These are phyloP conservation scores for Lasioglossum oenotherae DNA, from an alignment of 2,888 invertebrate species.

Conservation along the genomic window DNA sequence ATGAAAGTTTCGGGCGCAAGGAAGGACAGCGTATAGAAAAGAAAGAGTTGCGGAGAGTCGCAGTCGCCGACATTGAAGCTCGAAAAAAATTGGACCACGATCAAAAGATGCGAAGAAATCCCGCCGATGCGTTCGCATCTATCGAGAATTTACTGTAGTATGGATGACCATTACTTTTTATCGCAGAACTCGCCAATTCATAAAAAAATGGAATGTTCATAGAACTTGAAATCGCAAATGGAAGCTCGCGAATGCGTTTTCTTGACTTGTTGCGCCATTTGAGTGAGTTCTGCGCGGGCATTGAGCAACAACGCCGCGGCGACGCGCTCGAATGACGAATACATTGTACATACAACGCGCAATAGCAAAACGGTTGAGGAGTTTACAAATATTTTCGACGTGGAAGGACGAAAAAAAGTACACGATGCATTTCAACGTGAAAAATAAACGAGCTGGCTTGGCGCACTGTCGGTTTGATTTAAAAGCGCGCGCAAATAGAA, in stretches of 20 bases:
- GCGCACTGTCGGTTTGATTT: background rate
- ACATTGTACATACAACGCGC: background rate
- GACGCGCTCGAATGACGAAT: background rate
- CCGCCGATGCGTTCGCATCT: too few relatives aligned
- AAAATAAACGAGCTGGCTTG: background rate
- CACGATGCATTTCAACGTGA: background rate
- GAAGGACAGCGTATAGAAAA: too few relatives aligned
- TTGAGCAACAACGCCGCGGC: background rate
- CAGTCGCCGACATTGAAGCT: too few relatives aligned
- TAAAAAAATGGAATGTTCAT: background rate
- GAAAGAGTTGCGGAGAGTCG: too few relatives aligned
- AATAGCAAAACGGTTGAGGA: background rate
- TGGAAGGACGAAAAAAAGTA: background rate
- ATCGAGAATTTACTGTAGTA: too few relatives aligned
- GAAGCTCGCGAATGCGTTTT: background rate
- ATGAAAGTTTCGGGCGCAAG: too few relatives aligned
- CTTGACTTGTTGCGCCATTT: background rate
- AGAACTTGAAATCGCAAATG: background rate
- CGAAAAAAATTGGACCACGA: too few relatives aligned
- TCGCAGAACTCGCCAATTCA: background rate
- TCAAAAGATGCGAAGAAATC: too few relatives aligned
- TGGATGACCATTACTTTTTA: too few relatives aligned
- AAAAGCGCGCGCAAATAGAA: slow-evolving; percentile 13
- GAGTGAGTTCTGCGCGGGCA: background rate
- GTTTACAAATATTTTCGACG: background rate